Base-by-base conservation (phyloP, 2,888 invertebrate genomes). In the Sialis fuliginosa region DNA sequence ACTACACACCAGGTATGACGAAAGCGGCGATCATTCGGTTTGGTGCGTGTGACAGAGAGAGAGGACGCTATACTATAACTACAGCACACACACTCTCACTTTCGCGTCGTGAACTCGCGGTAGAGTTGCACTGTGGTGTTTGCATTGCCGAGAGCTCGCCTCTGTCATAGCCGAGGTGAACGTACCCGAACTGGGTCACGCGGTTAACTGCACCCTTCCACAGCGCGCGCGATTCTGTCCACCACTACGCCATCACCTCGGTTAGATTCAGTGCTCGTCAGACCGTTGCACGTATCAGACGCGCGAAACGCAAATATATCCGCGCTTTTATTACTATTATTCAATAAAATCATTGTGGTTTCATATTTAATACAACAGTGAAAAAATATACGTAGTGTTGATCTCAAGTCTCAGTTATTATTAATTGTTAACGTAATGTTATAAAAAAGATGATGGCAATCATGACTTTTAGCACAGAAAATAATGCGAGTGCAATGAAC, bases 131-230 rank as follows among this genome's bases (percentile, higher is more conserved):
- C 48, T 49, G 46, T 48, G 35, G 48, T 49, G 42, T 45, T 48
- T 49, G 33, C 41, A 44, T 42, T 34, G 39, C 47, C 47, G 43
- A 47, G 58, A 57, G 60, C 57, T 59, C 39, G 44, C 31, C 46
- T 39, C 39, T 69, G 66, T 59, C 72, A 72, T 74, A 69, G 74
- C 70, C 52, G 69, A 77, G 63, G 77, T 76, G 75, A 79, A 78
- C 75, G 78, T 74, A 78, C 81, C 75, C 72, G 70, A 81, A 80
- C 72, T 81, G 75, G 81, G 81, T 79, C 81, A 78, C 71, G 76
- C 75, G 71, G 77, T 22, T 22, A 22, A 22, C 22, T 22, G 22
- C 22, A 22, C 22, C 62, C 77, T 73, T 74, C 73, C 72, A 72
- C 69, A 72, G 68, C 71, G 71, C 66, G 66, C 64, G 61, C 64